Percentiles rank a stretch among this genome's conserved stretches.
Conservation (phyloP, 2,113 vertebrate genomes). For the Herpetotheres cachinnans region DNA sequence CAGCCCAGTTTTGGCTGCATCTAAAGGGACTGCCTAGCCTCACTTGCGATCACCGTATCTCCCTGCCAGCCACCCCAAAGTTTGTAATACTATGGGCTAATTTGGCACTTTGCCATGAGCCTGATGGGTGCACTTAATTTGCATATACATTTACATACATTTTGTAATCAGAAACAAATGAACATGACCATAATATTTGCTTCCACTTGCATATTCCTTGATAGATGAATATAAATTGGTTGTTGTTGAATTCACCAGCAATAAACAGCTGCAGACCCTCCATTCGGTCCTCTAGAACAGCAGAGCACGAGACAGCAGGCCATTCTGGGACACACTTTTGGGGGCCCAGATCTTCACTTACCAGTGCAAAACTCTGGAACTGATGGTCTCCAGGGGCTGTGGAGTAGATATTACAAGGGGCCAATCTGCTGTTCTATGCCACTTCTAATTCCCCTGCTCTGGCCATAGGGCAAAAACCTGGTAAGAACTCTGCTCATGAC, state of each 20-base stretch:
- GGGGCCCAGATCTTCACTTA: not conserved
- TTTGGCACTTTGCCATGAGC: constrained; percentile 59
- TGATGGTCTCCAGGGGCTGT: not conserved
- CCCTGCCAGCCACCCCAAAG: not conserved
- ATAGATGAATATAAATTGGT: constrained; percentile 55
- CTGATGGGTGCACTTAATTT: constrained; percentile 57
- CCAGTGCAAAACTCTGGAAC: not conserved
- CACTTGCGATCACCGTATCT: not conserved
- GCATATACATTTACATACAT: constrained; percentile 71
- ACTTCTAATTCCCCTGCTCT: not conserved
- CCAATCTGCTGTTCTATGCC: not conserved
- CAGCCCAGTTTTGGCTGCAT: not conserved
- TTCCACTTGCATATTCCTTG: constrained; percentile 51
- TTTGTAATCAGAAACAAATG: constrained; percentile 75
- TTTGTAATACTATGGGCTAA: not conserved
- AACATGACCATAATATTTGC: constrained; percentile 69
- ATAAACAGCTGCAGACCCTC: constrained; percentile 17
- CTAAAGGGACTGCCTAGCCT: constrained; percentile 11
- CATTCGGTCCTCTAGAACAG: not conserved
- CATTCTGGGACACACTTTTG: not conserved
- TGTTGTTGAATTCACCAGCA: constrained; percentile 15
- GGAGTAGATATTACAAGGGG: not conserved
- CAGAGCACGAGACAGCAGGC: not conserved
- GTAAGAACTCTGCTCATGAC: not conserved
- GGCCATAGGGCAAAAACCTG: not conserved